phyloP scores from a whole-genome alignment of 92 coral and sea anemone species.

The Diadumene lineata region DNA sequence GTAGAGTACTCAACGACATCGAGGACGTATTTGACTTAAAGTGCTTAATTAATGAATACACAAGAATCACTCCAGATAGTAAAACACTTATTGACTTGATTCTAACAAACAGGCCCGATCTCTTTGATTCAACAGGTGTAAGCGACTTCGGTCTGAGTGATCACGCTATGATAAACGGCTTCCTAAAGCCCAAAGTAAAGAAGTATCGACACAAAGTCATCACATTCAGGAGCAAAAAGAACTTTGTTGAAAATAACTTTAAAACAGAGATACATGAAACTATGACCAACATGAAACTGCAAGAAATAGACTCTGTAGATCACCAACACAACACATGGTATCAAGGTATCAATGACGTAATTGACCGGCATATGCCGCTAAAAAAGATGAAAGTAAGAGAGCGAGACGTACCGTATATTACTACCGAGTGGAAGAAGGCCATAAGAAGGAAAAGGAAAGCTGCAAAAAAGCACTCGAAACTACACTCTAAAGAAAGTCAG shows the following conservation, averaged over 20 bases:
- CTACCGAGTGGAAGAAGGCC: slow-evolving; percentile 51
- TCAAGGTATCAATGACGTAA: slow-evolving; percentile 16
- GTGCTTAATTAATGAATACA: no score
- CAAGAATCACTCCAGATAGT: no score
- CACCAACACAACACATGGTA: slow-evolving; percentile 24
- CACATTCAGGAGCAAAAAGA: slow-evolving; percentile 37
- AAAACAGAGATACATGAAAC: slow-evolving; percentile 27
- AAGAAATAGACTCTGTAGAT: background rate
- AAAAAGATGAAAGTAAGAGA: slow-evolving; percentile 63
- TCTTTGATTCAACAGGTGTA: slow-evolving; percentile 36
- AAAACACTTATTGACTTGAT: no score
- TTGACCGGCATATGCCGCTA: slow-evolving; percentile 49
- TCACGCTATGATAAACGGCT: slow-evolving; percentile 24
- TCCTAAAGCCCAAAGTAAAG: slow-evolving; percentile 29
- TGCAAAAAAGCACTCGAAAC: slow-evolving; percentile 31
- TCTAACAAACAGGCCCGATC: no score
- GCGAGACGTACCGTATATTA: slow-evolving; percentile 56
- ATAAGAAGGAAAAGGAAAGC: slow-evolving; percentile 44
- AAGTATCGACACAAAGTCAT: slow-evolving; percentile 48
- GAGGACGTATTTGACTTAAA: slow-evolving; percentile 45
- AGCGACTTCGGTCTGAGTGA: slow-evolving; percentile 47
- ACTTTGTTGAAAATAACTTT: slow-evolving; percentile 17
- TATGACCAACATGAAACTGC: slow-evolving; percentile 2
- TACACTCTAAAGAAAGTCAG: slow-evolving; percentile 38
- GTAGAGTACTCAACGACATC: slow-evolving; percentile 39